Evolutionary conservation across 2,888 invertebrate species (phyloP).

Genomic region (Ormyrus nitidulus): DNA sequence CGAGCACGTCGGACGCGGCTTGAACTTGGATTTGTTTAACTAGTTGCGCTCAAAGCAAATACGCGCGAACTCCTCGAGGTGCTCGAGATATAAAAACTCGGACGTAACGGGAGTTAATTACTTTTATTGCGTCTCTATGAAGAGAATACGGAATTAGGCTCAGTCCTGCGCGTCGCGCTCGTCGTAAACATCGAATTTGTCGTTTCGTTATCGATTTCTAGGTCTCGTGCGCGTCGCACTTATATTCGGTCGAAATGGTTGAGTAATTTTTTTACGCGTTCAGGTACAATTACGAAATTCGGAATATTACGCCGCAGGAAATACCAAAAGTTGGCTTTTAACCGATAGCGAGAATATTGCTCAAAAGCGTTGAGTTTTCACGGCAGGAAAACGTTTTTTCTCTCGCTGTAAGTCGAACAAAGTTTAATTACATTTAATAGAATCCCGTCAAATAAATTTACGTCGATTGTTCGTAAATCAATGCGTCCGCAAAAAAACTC

Average conservation of each 20-base stretch:
- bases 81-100: too few species aligned
- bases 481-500: too few species aligned
- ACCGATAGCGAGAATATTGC: not conserved
- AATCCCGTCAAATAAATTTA: too few species aligned
- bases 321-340: conserved; percentile 18
- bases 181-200: conserved; percentile 22
- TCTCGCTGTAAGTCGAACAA: too few species aligned
- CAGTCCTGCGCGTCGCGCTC: not conserved
- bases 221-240: not conserved
- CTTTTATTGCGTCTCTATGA: too few species aligned
- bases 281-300: conserved; percentile 8
- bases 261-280: conserved; percentile 12
- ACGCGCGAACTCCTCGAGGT: not conserved
- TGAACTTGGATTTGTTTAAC: not conserved
- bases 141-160: too few species aligned
- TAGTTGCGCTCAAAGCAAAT: conserved; percentile 3
- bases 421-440: too few species aligned
- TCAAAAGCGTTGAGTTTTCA: not conserved
- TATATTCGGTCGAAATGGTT: conserved; percentile 4
- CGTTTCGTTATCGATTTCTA: not conserved
- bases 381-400: too few species aligned
- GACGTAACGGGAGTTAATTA: too few species aligned
- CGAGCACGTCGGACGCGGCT: not conserved
- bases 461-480: too few species aligned
- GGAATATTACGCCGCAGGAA: not conserved